Base-by-base conservation (phyloP, 1,140 invertebrate species). In the Zaprionus kolodkinae region DNA sequence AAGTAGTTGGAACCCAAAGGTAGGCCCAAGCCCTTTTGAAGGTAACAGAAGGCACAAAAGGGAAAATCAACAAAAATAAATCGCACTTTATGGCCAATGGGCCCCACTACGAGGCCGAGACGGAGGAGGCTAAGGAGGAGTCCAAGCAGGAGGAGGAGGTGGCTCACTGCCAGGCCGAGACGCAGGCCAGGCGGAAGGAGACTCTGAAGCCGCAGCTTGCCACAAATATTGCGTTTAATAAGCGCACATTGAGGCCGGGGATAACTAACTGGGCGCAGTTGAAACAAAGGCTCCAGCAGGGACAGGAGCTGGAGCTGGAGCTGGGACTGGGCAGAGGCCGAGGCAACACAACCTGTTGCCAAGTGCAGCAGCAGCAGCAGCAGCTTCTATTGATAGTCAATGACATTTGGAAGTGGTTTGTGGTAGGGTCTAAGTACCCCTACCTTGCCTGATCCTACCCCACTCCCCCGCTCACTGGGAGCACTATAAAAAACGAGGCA, bases 61-160 rank as follows among this genome's bases (percentile, higher is more conserved):
- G 82, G 85, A 89, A 89, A 89, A 90, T 89, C 86, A 90, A 89
- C 86, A 91, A 91, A 87, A 91, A 91, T 91, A 91, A 91, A 91
- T 91, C 83, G 88, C 81, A 75, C 79, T 90, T 90, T 89, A 90
- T 90, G 73, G 81, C 60, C 71, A 65, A 77, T 74, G 64, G 56
- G 50, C 54, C 13, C 43, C 45, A 17, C 63, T 33, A 57, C 45
- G 27, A 69, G 62, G 55, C 45, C 12, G 27, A 70, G 66, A 12
- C 48, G 15, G 36, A 61, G 56, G 6, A 59, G 62, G 52, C 50
- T 48, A 12, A 76, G 50, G 21, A 15, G 35, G 27, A 50, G 69
- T 27, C 35, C 36, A 40, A 43, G 56, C n/a, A 1, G 27, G 27
- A 30, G 27, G 4, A 3, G 27, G 27, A 30, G 27, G n/a, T n/a